phyloP scores from a whole-genome alignment of 2,888 invertebrate species.

The Acanthosoma haemorrhoidale region DNA sequence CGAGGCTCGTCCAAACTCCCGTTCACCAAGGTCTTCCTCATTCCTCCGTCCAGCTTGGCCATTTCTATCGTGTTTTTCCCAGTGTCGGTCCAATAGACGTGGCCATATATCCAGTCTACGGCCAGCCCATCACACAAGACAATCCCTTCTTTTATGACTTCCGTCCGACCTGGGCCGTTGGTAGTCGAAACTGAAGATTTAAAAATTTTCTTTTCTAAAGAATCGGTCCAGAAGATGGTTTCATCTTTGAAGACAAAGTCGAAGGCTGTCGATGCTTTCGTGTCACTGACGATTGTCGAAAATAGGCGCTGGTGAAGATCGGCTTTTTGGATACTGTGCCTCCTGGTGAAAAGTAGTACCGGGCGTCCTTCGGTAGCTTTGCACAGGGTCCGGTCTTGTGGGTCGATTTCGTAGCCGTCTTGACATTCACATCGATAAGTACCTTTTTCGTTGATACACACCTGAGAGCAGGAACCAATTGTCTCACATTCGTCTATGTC shows the following conservation, averaged over 20 bases:
- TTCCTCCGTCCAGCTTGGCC: constrained; percentile 84
- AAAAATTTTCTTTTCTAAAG: constrained; percentile 83
- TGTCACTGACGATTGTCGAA: constrained; percentile 85
- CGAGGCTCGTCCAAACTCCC: constrained; percentile 87
- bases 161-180: constrained; percentile 57
- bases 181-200: constrained; percentile 91
- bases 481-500: constrained; percentile 85
- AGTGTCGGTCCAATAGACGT: constrained; percentile 95
- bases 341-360: constrained; percentile 78
- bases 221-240: constrained; percentile 96
- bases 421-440: constrained; percentile 88
- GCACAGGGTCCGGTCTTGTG: constrained; percentile 73
- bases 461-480: constrained; percentile 87
- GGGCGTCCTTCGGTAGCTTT: constrained; percentile 75
- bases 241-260: constrained; percentile 90
- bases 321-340: constrained; percentile 85
- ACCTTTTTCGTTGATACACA: constrained; percentile 85
- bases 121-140: constrained; percentile 80
- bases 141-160: constrained; percentile 76
- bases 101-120: constrained; percentile 96
- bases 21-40: constrained; percentile 79
- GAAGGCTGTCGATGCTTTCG: constrained; percentile 84
- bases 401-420: constrained; percentile 78
- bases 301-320: constrained; percentile 68
- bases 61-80: constrained; percentile 87